Percentiles rank a stretch among this genome's conserved stretches.
Conservation (phyloP, 2,113 vertebrate species). For the Pygoscelis antarcticus region DNA sequence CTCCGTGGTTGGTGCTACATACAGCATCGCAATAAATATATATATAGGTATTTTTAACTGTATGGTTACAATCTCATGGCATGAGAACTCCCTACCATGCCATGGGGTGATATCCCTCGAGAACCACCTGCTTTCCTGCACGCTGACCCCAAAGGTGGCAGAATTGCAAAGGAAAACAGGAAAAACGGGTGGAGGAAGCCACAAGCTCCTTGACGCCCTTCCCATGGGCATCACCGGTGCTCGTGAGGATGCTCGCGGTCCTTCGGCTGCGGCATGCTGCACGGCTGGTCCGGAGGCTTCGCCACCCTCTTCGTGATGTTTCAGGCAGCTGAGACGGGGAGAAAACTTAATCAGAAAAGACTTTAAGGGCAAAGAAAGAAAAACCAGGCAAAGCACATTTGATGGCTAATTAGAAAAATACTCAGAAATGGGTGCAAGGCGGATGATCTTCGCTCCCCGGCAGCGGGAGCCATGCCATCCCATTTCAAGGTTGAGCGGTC, state of each 20-base stretch:
- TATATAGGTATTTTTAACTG: no score
- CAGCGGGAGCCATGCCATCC: not conserved
- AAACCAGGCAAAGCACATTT: not conserved
- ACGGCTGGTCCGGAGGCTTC: fast-evolving
- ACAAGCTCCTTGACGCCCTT: not conserved
- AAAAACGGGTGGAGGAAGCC: not conserved
- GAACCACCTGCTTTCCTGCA: not conserved
- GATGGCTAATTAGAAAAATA: conserved; percentile 38
- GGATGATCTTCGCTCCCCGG: not conserved
- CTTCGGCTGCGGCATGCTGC: not conserved
- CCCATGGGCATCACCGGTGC: not conserved
- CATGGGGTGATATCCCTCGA: no score
- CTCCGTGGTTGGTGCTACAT: fast-evolving
- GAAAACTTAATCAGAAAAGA: not conserved
- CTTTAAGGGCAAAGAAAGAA: not conserved
- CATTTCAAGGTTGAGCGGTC: conserved; percentile 44
- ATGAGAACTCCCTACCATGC: not conserved
- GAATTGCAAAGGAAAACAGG: not conserved
- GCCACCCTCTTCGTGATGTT: not conserved
- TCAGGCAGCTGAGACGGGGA: not conserved
- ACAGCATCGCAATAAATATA: not conserved
- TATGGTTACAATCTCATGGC: fast-evolving
- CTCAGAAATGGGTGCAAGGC: not conserved
- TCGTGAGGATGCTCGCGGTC: fast-evolving
- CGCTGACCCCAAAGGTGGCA: fast-evolving